Evolutionary conservation across 2,888 invertebrate genomes (phyloP), one percentile per base, ranked within the genome.

Genomic region (Lampropteryx suffumata): DNA sequence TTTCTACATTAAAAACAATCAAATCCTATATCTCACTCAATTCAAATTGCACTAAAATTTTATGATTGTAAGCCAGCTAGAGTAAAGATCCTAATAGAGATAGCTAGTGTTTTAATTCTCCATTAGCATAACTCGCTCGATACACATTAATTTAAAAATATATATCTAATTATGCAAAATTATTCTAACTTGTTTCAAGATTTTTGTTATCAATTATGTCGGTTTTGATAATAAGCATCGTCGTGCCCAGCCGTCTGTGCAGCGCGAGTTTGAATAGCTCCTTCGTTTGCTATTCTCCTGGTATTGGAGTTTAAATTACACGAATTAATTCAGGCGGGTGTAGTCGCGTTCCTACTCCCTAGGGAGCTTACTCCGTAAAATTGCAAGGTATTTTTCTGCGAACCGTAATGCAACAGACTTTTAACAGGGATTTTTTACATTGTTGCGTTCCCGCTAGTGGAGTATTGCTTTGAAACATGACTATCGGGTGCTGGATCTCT

Each of bases 271-370:
- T 71, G 72, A 75, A 78, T 76, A 79, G 71, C 73, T 77, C 62
- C 74, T 76, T 71, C 65, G 71, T 69, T 76, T 79, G 72, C 65
- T 82, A 76, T 77, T 79, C 79, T 81, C 84, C 77, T 79, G 76
- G 83, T 84, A 84, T 77, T 71, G 73, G 73, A 77, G 80, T 81
- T 81, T 80, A 79, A 83, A 84, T 86, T 83, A 83, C 83, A 79
- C 73, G 78, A 86, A 84, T 83, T 82, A 83, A 83, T 83, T 79
- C 81, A 67, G 68, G 65, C 75, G 74, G 73, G 64, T 3, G 3
- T 71, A 70, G 70, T 71, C 62, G 59, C 66, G 67, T 52, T n/a
- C n/a, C n/a, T n/a, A n/a, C 60, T 79, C 75, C 71, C 73, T 48
- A 39, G 76, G 73, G 77, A 76, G 72, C 69, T 76, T 67, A 64